Evolutionary conservation across 2,113 vertebrate species (phyloP), one percentile per base, ranked within the genome.

Genomic region (Callipepla californica): DNA sequence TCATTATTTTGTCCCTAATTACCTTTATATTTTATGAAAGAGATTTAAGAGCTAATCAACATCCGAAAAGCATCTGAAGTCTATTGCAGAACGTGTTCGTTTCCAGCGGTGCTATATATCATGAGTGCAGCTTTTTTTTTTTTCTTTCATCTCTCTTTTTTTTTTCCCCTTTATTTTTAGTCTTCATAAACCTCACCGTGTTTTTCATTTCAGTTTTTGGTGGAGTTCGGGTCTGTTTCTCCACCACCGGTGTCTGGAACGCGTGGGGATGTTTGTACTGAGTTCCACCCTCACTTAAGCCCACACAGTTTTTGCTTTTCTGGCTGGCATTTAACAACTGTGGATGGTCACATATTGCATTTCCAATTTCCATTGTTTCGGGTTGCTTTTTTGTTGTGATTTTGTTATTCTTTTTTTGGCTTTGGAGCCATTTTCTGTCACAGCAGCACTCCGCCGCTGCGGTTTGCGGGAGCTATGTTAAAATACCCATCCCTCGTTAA

Each of bases 1-100:
- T 88, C 93, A 87, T 96, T 78, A 87, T 82, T 97, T 83, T 86
- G 73, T 96, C 86, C 88, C 76, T 93, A 89, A 94, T 96, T 96
- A 80, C 90, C 69, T 96, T 74, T 86, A 5, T 62, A 87, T 94
- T 66, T 95, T 84, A 94, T 96, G 91, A 82, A 94, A 74, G 94
- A 90, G 92, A 94, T 94, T 97, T 94, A 95, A 95, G 78, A 53
- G 32, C 6, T 96, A 94, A 94, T 96, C 86, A 96, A 61, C 94
- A 87, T 92, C 76, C 75, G 61, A 20, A 53, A 93, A 90, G 92
- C 81, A 66, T 89, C 84, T 85, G 28, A 65, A 94, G 85, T 55
- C 83, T 91, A 20, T 34, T 80, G 87, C 89, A 40, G 83, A 59
- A 70, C 13, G 30, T 28, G 36, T 62, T 90, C 21, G 5, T 89